A percentile compares a stretch with the other conserved stretches of the same genome.
Evolutionary conservation across 2,888 invertebrate genomes (phyloP).

Genomic region (Pristionchus entomophagus): DNA sequence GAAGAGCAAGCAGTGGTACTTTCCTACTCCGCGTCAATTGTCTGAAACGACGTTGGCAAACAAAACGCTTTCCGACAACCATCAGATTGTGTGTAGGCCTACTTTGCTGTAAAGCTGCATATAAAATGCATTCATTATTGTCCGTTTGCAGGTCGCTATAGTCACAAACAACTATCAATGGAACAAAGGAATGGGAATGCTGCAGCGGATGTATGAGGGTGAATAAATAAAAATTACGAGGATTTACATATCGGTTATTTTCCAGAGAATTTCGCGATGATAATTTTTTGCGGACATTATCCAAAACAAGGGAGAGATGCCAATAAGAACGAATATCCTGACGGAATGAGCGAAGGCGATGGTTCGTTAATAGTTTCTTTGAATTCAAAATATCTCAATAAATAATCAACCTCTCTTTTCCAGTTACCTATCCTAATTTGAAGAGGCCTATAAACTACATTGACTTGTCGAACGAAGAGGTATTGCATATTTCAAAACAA

Average conservation of each 20-base stretch:
- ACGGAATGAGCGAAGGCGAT: not conserved
- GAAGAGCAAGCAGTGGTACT: not conserved
- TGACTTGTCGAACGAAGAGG: conserved; percentile 22
- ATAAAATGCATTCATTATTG: not conserved
- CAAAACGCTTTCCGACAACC: not conserved
- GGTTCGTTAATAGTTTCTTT: not conserved
- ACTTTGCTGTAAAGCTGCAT: not conserved
- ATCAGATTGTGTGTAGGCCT: not conserved
- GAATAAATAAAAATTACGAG: not conserved
- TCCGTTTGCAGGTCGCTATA: not conserved
- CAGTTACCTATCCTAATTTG: not conserved
- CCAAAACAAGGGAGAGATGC: not conserved
- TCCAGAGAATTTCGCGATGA: conserved; percentile 3
- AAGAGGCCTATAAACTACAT: conserved; percentile 29
- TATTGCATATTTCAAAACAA: not conserved
- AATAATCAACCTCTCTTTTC: not conserved
- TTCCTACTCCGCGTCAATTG: not conserved
- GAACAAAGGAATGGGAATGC: not conserved
- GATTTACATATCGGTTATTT: not conserved
- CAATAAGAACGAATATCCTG: not conserved
- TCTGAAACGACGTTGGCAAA: not conserved
- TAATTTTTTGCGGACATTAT: conserved; percentile 18
- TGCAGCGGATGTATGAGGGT: conserved; percentile 38
- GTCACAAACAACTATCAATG: conserved; percentile 4
- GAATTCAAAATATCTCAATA: not conserved